Evolutionary conservation across 2,888 invertebrate genomes (phyloP), one percentile per base, ranked within the genome.

Genomic region (Tubiluchus corallicola): DNA sequence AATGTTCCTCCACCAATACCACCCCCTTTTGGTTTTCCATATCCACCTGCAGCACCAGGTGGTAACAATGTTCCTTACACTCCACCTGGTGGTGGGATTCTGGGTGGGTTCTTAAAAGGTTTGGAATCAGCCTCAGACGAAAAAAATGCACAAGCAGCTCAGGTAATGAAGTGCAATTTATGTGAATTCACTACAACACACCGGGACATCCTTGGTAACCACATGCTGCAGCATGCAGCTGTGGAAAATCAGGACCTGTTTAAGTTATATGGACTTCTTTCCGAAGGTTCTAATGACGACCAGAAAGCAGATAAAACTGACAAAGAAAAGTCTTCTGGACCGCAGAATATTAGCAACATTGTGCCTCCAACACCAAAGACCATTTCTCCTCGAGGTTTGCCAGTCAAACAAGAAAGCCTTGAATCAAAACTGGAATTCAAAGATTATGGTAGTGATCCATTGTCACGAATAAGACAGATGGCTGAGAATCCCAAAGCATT

Each of bases 171-270:
- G 46, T 68, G 69, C 54, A 57, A 54, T 45, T 52, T 66, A 18
- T 69, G 69, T 52, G 57, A 58, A 29, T 66, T 62, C 49, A 47
- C 50, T 3, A 58, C 62, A 3, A 56, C 58, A 3, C 53, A 49
- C 19, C 50, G 53, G 3, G 61, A 64, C 21, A 49, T 54, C 13
- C 60, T 66, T 21, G 55, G 56, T 13, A 56, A 59, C 42, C 68
- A 68, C 50, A 54, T 66, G 48, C 49, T 64, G 42, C 53, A 58
- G 2, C 68, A 68, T 44, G 61, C 60, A 2, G 19, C 41, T 3
- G 48, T 55, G 2, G 64, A 65, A 41, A 9, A 29, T 29, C 29
- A 29, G 29, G 29, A 29, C 29, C 29, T 29, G 9, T n/a, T 29
- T n/a, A 29, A 29, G 29, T n/a, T 29, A 9, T 29, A 29, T n/a